phyloP scores from a whole-genome alignment of 2,888 invertebrate genomes.

The Polymixis lichenea region DNA sequence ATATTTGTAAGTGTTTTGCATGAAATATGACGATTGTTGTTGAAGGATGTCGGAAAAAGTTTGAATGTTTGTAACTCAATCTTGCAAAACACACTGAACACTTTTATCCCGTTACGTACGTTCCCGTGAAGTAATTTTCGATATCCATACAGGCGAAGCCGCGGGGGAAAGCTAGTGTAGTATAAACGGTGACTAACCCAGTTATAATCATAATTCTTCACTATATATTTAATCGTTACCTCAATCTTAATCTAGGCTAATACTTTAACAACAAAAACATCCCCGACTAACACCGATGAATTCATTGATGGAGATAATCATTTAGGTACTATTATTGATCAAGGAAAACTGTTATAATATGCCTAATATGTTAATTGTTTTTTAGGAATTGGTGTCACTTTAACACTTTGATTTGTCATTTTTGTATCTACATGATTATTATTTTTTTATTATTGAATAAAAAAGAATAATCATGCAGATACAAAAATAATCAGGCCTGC shows the following conservation, averaged over 20 bases:
- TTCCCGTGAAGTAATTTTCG: background rate
- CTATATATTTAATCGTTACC: constrained; percentile 6
- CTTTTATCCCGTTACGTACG: background rate
- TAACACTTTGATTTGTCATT: too few relatives aligned
- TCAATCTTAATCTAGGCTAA: background rate
- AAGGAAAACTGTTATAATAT: constrained; percentile 1
- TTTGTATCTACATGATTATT: too few relatives aligned
- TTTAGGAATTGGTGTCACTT: too few relatives aligned
- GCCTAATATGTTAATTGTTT: background rate
- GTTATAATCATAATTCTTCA: background rate
- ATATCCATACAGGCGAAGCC: background rate
- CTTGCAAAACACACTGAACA: background rate
- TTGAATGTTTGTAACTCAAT: background rate
- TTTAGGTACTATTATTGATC: background rate
- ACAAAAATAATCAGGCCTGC: background rate
- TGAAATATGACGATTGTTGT: background rate
- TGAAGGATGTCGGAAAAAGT: background rate
- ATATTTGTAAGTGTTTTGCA: too few relatives aligned
- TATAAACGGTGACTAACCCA: background rate
- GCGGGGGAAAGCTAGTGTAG: background rate
- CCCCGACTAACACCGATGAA: background rate
- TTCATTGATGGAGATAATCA: background rate
- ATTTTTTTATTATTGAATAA: too few relatives aligned
- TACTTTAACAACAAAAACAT: background rate
- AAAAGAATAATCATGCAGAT: background rate